Evolutionary conservation across 2,888 invertebrate species (phyloP).

Genomic region (Mechanitis messenoides): DNA sequence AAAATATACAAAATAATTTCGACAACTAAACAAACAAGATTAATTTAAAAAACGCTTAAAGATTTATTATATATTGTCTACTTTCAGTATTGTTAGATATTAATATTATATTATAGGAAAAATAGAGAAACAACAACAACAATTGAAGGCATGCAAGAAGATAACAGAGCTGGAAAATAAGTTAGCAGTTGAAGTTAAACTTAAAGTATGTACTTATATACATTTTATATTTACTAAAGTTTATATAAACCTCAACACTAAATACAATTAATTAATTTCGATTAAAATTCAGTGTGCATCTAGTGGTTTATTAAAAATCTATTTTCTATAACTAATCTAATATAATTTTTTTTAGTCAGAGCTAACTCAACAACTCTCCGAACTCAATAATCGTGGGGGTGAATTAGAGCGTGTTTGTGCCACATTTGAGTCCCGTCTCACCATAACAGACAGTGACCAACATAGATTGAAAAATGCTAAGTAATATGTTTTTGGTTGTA

Average conservation of each 20-base stretch:
- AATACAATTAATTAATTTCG: no score
- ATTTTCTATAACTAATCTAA: no score
- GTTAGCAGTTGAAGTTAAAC: slow-evolving; percentile 50
- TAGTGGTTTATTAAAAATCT: no score
- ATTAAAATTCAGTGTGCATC: no score
- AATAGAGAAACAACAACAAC: slow-evolving; percentile 50
- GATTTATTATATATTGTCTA: no score
- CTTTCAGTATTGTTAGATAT: no score
- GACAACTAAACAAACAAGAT: no score
- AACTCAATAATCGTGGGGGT: slow-evolving; percentile 38
- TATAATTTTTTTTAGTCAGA: slow-evolving; percentile 43
- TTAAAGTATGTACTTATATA: slow-evolving; percentile 45
- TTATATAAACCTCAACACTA: no score
- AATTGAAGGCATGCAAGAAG: slow-evolving; percentile 50
- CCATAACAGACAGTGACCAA: slow-evolving; percentile 56
- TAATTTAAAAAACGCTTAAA: no score
- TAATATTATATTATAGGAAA: slow-evolving; percentile 43
- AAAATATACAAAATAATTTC: no score
- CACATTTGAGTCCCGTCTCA: slow-evolving; percentile 42
- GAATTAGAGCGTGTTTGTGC: slow-evolving; percentile 55
- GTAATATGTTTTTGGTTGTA: slow-evolving; percentile 31
- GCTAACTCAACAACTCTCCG: slow-evolving; percentile 42
- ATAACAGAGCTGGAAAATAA: slow-evolving; percentile 53
- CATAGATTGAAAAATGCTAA: slow-evolving; percentile 55
- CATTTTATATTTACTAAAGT: not conserved